These are phyloP conservation scores for Drosophila nasuta DNA, from an alignment of 1,140 invertebrate genomes.

Conservation along the genomic window DNA sequence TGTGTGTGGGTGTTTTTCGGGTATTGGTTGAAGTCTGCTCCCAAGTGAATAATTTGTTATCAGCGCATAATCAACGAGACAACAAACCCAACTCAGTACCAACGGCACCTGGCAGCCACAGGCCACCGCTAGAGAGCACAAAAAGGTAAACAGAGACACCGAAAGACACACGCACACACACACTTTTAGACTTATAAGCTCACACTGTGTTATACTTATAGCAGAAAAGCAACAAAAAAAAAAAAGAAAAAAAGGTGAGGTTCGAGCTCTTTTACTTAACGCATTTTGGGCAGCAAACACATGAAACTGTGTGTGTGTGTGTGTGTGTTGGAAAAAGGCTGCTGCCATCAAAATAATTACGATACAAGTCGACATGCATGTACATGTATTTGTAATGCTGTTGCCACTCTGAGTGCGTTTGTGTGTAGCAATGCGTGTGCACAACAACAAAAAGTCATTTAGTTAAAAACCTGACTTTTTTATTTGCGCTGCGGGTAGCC, in stretches of 20 bases:
- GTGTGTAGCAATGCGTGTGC: slow-evolving; percentile 82
- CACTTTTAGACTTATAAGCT: too few relatives aligned
- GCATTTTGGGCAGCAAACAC: slow-evolving; percentile 37
- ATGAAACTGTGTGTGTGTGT: slow-evolving; percentile 11
- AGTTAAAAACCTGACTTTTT: slow-evolving; percentile 83
- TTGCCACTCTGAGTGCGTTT: slow-evolving; percentile 74
- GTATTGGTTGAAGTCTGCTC: slow-evolving; percentile 70
- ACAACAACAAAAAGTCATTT: slow-evolving; percentile 83
- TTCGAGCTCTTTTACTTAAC: slow-evolving; percentile 72
- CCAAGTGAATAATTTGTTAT: slow-evolving; percentile 84
- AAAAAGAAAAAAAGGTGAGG: slow-evolving; percentile 62
- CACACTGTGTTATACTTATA: not conserved
- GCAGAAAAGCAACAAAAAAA: not conserved
- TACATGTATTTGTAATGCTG: slow-evolving; percentile 45
- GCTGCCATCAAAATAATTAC: slow-evolving; percentile 81
- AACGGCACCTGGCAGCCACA: slow-evolving; percentile 27
- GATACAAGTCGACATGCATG: slow-evolving; percentile 75
- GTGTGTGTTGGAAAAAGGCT: slow-evolving; percentile 60
- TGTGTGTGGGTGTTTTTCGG: slow-evolving; percentile 14
- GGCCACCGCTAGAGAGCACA: slow-evolving; percentile 23
- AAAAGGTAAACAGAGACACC: slow-evolving; percentile 48
- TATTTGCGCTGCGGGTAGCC: slow-evolving; percentile 75
- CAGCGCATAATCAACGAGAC: slow-evolving; percentile 83
- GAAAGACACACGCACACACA: slow-evolving; percentile 18
- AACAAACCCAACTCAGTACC: slow-evolving; percentile 52